A percentile compares a stretch with the other conserved stretches of the same genome.
Conservation (phyloP, 2,797 vertebrate species). For the Bryconaethiops microstoma region DNA sequence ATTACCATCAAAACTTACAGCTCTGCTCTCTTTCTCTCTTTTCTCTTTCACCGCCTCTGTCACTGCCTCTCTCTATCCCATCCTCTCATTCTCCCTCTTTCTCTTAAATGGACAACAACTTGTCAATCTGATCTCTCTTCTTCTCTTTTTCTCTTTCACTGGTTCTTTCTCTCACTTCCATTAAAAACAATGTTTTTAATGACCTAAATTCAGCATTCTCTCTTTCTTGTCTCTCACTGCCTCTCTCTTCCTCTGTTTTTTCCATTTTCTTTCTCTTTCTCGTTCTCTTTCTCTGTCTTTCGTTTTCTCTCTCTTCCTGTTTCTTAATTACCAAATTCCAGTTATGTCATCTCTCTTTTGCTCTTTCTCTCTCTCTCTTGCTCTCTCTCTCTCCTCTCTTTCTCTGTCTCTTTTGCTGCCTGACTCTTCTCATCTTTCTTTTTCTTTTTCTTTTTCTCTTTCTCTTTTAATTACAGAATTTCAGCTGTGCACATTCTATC, state of each 20-base stretch:
- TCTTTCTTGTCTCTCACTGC: neutral
- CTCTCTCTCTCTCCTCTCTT: no score
- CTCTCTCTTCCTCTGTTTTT: neutral
- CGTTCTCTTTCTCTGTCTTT: no score
- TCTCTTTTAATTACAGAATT: neutral
- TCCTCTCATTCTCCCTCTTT: neutral
- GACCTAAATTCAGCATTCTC: no score
- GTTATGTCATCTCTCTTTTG: no score
- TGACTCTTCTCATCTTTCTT: neutral
- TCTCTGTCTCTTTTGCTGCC: neutral
- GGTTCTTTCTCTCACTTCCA: no score
- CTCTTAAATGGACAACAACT: no score
- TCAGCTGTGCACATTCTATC: no score
- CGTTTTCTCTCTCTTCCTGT: neutral
- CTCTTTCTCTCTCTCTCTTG: no score
- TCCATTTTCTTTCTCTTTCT: neutral
- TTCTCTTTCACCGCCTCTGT: neutral
- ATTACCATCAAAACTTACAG: neutral
- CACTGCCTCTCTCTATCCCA: neutral
- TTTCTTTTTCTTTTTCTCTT: neutral
- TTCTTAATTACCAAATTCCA: neutral
- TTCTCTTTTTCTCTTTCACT: no score
- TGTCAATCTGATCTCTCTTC: no score
- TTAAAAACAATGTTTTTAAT: no score
- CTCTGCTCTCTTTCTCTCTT: neutral